Percentiles rank a stretch among this genome's conserved stretches.
phyloP scores from a whole-genome alignment of 2,113 vertebrate species.

The Rhagologus leucostigma region DNA sequence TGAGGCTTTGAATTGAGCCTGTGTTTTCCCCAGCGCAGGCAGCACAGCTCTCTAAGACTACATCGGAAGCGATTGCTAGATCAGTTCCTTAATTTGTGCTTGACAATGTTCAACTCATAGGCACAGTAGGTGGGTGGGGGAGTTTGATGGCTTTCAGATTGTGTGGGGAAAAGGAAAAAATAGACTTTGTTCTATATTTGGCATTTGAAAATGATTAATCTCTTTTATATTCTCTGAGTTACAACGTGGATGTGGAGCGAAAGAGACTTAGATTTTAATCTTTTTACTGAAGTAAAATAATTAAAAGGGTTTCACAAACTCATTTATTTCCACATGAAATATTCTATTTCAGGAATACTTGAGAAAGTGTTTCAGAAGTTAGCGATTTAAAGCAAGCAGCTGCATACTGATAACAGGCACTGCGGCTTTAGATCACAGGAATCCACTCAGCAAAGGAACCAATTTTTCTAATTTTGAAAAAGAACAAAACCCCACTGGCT shows the following conservation, averaged over 20 bases:
- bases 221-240: not conserved
- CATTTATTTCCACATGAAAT: conserved; percentile 49
- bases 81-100: conserved; percentile 22
- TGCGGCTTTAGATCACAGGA: conserved; percentile 19
- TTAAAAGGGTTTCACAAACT: conserved; percentile 39
- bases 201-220: not conserved
- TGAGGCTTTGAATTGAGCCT: not conserved
- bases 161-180: not conserved
- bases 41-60: accelerated
- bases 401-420: conserved; percentile 24
- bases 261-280: conserved; percentile 19
- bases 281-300: conserved; percentile 34
- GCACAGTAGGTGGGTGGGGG: not conserved
- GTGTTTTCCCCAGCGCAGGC: not conserved
- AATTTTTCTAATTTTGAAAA: not conserved
- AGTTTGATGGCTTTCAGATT: not conserved
- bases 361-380: conserved; percentile 43
- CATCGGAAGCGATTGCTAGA: not conserved
- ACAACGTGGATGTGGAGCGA: not conserved
- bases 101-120: not conserved
- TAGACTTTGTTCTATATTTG: not conserved
- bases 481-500: not conserved
- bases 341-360: conserved; percentile 4
- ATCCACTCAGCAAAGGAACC: not conserved
- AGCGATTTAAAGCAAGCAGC: not conserved